These are phyloP conservation scores for Astyanax mexicanus DNA, from an alignment of 2,797 vertebrate species.

Conservation along the genomic window DNA sequence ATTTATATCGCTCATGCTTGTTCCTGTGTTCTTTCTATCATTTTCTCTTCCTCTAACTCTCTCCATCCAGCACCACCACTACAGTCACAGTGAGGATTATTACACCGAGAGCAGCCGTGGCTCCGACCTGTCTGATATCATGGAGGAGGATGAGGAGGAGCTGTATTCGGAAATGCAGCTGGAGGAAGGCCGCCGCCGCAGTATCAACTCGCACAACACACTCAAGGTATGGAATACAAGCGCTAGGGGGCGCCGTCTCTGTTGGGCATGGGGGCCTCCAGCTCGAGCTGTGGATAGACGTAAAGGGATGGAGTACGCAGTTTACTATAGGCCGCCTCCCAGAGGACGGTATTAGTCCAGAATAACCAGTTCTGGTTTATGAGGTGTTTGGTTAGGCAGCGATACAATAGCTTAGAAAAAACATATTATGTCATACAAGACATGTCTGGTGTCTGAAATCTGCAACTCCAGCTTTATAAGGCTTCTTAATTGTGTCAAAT, in stretches of 20 bases:
- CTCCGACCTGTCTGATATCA: conserved; percentile 96
- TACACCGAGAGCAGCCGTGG: conserved; percentile 97
- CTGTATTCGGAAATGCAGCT: conserved; percentile 97
- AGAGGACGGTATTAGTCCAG: conserved; percentile 30
- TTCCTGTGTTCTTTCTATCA: not conserved
- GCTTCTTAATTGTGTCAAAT: no score
- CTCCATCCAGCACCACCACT: conserved; percentile 79
- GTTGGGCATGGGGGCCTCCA: conserved; percentile 30
- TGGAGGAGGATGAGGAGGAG: conserved; percentile 99
- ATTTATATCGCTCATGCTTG: no score
- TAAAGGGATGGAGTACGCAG: conserved; percentile 39
- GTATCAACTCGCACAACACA: conserved; percentile 89
- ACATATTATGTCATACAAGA: not conserved
- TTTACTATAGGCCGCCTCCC: conserved; percentile 24
- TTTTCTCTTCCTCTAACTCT: not conserved
- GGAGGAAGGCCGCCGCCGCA: conserved; percentile 92
- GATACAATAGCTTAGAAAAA: not conserved
- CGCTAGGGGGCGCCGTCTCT: conserved; percentile 39
- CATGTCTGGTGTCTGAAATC: not conserved
- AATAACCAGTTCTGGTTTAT: not conserved
- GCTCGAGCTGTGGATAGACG: conserved; percentile 43
- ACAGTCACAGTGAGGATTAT: conserved; percentile 93
- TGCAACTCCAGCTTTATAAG: not conserved
- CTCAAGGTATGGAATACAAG: conserved; percentile 87
- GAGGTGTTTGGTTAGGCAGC: not conserved